A percentile compares a stretch with the other conserved stretches of the same genome.
These are phyloP conservation scores for Ispidina picta DNA, from an alignment of 2,797 vertebrate species.

Conservation along the genomic window DNA sequence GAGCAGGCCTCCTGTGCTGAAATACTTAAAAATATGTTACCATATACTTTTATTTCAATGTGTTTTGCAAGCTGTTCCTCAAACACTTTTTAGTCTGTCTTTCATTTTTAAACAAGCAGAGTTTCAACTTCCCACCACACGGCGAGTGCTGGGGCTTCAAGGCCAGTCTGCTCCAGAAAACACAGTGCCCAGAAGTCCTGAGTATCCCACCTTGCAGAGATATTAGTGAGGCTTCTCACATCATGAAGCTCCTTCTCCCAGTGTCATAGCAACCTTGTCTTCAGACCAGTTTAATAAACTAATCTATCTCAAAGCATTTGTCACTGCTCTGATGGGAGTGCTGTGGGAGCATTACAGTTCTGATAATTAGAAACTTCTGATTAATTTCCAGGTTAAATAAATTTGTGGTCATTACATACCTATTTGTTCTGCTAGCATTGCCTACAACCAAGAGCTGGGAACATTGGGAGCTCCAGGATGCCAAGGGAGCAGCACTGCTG, in stretches of 20 bases:
- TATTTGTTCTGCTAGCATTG: background rate
- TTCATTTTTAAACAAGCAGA: background rate
- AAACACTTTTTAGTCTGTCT: background rate
- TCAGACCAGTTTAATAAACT: background rate
- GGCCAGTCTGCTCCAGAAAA: background rate
- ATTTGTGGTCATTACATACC: background rate
- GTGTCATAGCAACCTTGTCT: background rate
- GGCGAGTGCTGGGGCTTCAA: background rate
- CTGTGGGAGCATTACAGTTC: background rate
- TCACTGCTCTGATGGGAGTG: background rate
- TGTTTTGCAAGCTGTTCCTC: background rate
- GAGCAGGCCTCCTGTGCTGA: background rate
- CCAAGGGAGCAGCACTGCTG: background rate
- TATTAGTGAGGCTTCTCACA: background rate
- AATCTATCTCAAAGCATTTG: background rate
- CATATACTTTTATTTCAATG: background rate
- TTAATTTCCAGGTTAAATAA: background rate
- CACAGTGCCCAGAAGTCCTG: background rate
- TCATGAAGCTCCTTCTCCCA: background rate
- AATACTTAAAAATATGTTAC: background rate
- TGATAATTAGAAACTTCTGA: background rate
- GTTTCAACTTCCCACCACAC: rapidly evolving
- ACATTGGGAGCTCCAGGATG: background rate
- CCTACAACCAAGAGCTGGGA: background rate
- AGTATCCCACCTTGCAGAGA: background rate